phyloP scores from a whole-genome alignment of 1,140 invertebrate genomes.

The Tetragnatha versicolor region DNA sequence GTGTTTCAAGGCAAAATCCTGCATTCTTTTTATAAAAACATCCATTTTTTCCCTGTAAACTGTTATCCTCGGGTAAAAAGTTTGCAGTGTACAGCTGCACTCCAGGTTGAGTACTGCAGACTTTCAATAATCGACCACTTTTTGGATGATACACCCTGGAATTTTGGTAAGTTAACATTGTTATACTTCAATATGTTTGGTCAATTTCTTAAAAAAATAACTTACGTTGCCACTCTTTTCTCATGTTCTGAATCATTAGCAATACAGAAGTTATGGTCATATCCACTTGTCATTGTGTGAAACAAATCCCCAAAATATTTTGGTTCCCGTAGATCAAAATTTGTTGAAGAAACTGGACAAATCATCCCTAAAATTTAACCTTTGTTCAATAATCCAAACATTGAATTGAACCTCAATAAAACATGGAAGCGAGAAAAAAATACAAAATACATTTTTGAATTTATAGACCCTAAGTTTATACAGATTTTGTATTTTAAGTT shows the following conservation, averaged over 20 bases:
- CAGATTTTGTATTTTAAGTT: too few species aligned
- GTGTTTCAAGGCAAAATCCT: constrained; percentile 88
- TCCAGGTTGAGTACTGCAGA: constrained; percentile 85
- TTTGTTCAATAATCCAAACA: too few species aligned
- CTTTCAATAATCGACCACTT: constrained; percentile 76
- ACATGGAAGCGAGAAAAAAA: too few species aligned
- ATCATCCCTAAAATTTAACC: constrained; percentile 71
- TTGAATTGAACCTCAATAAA: too few species aligned
- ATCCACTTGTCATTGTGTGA: constrained; percentile 67
- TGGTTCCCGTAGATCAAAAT: constrained; percentile 74
- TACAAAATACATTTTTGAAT: too few species aligned
- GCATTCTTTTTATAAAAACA: constrained; percentile 83
- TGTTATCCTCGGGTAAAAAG: constrained; percentile 70
- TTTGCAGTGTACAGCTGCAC: constrained; percentile 90
- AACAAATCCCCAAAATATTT: constrained; percentile 65
- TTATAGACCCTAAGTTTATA: too few species aligned
- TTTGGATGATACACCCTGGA: constrained; percentile 68
- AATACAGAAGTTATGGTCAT: constrained; percentile 80
- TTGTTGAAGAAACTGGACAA: constrained; percentile 70
- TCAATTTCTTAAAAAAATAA: background rate
- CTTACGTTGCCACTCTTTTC: constrained; percentile 61
- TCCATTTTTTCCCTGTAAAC: constrained; percentile 72
- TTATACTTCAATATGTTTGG: constrained; percentile 2
- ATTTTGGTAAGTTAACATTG: background rate
- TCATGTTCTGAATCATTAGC: constrained; percentile 61